Percentiles rank a stretch among this genome's conserved stretches.
phyloP scores from a whole-genome alignment of 2,888 invertebrate genomes.

The Parnassius mnemosyne region DNA sequence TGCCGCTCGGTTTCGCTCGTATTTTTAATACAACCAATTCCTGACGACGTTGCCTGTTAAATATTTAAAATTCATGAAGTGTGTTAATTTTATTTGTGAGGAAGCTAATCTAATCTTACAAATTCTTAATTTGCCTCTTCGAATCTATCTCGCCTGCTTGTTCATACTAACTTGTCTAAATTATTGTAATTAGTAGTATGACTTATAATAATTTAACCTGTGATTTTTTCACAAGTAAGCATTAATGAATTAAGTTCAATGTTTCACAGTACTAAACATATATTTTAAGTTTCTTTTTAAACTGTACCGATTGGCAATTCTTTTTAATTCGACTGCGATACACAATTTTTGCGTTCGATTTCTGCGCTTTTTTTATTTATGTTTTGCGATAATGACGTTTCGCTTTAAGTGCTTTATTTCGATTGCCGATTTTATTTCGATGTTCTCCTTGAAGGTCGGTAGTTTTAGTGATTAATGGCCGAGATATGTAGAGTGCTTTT shows the following conservation, averaged over 20 bases:
- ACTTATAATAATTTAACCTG: too few relatives aligned
- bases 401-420: slow-evolving; percentile 81
- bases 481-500: slow-evolving; percentile 79
- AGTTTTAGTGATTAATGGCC: slow-evolving; percentile 79
- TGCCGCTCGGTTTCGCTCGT: slow-evolving; percentile 75
- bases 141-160: too few relatives aligned
- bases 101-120: too few relatives aligned
- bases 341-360: slow-evolving; percentile 80
- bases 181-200: too few relatives aligned
- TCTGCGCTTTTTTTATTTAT: slow-evolving; percentile 74
- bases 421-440: slow-evolving; percentile 80
- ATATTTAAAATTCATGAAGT: slow-evolving; percentile 1
- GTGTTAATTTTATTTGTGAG: background rate
- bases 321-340: slow-evolving; percentile 79
- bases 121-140: too few relatives aligned
- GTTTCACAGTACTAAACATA: slow-evolving; percentile 10
- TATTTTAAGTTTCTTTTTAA: slow-evolving; percentile 15
- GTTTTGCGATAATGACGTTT: slow-evolving; percentile 81
- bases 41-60: slow-evolving; percentile 9
- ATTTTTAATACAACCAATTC: slow-evolving; percentile 77
- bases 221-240: too few relatives aligned
- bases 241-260: slow-evolving; percentile 2
- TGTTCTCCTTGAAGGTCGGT: slow-evolving; percentile 78
- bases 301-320: slow-evolving; percentile 59
- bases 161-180: too few relatives aligned